Conservation (phyloP, 2,797 vertebrate species). For the Ataeniobius toweri region DNA sequence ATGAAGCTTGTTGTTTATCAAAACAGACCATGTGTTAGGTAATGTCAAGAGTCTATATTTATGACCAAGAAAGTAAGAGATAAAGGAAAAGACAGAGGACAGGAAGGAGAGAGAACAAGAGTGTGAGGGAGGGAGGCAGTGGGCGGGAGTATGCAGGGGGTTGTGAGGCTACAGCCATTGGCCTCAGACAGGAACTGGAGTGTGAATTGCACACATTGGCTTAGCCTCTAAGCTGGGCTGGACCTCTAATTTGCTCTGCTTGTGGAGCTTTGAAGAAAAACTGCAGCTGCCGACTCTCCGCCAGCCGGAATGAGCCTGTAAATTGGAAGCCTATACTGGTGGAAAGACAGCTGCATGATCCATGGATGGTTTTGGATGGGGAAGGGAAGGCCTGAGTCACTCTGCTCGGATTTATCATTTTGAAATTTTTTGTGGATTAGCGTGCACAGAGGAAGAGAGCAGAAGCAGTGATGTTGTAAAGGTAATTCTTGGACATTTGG, state of each 20-base stretch:
- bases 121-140: constrained; percentile 63
- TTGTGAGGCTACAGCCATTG: constrained; percentile 77
- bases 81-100: constrained; percentile 43
- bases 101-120: constrained; percentile 19
- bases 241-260: constrained; percentile 85
- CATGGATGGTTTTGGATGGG: constrained; percentile 57
- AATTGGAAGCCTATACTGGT: constrained; percentile 71
- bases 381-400: constrained; percentile 46
- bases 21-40: constrained; percentile 71
- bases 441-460: constrained; percentile 25
- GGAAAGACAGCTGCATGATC: constrained; percentile 82
- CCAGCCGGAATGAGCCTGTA: constrained; percentile 67
- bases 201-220: constrained; percentile 87
- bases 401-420: constrained; percentile 62
- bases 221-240: constrained; percentile 82
- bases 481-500: constrained; percentile 78
- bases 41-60: constrained; percentile 73
- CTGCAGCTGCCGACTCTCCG: constrained; percentile 84
- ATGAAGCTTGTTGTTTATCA: constrained; percentile 78
- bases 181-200: constrained; percentile 77
- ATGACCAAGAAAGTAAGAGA: constrained; percentile 64
- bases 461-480: constrained; percentile 45
- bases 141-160: constrained; percentile 79
- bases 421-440: constrained; percentile 68
- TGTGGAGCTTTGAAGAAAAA: constrained; percentile 87